Percentiles rank a stretch among this genome's conserved stretches.
These are phyloP conservation scores for Dascyllus trimaculatus DNA, from an alignment of 2,113 vertebrate species.

Conservation along the genomic window DNA sequence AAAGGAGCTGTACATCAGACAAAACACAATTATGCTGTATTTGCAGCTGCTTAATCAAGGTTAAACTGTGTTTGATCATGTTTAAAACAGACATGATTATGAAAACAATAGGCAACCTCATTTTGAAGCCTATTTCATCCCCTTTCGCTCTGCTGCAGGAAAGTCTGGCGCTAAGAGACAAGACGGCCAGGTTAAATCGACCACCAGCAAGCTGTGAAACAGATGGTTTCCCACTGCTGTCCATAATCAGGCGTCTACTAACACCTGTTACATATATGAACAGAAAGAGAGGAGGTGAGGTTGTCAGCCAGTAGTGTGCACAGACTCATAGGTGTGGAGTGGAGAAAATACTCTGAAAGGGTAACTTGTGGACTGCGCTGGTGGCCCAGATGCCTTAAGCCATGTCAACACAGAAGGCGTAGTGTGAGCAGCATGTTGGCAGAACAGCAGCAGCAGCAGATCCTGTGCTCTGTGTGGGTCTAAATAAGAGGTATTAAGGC, in stretches of 20 bases:
- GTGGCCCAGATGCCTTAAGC: conserved; percentile 10
- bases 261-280: conserved; percentile 57
- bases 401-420: background rate
- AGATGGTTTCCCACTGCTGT: conserved; percentile 69
- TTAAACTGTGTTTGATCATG: background rate
- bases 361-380: background rate
- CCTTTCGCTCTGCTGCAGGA: conserved; percentile 19
- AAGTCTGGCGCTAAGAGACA: conserved; percentile 32
- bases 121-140: background rate
- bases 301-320: background rate
- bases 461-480: background rate
- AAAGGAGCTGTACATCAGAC: background rate
- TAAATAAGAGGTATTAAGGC: conserved; percentile 3
- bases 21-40: background rate
- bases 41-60: background rate
- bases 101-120: background rate
- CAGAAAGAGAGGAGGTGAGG: conserved; percentile 5
- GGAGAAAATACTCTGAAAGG: background rate
- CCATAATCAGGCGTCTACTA: conserved; percentile 56
- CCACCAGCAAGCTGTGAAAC: conserved; percentile 66
- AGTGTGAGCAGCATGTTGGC: background rate
- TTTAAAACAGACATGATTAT: background rate
- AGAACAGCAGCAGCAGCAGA: conserved; percentile 3
- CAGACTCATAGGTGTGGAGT: background rate
- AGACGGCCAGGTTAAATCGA: conserved; percentile 53